These are phyloP conservation scores for Nasua narica DNA, from an alignment of 2,797 vertebrate species.

Conservation along the genomic window DNA sequence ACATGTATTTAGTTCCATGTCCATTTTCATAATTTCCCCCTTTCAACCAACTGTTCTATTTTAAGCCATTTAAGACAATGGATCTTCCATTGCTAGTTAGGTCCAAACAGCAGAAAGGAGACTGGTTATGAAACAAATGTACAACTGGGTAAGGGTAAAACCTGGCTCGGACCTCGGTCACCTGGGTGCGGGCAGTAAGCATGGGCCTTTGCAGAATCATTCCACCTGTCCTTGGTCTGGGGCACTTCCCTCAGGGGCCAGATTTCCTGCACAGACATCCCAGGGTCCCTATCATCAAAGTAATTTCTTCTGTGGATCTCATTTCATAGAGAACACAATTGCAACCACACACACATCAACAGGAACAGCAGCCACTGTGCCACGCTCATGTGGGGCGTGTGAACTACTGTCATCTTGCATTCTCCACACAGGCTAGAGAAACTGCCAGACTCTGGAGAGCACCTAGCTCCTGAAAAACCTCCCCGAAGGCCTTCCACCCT, in stretches of 20 bases:
- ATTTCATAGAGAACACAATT: background rate
- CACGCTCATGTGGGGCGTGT: rapidly evolving
- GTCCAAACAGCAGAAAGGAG: background rate
- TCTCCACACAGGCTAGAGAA: background rate
- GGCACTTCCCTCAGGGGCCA: too few species aligned
- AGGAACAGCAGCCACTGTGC: rapidly evolving
- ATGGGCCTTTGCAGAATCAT: background rate
- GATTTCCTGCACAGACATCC: too few species aligned
- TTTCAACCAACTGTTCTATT: background rate
- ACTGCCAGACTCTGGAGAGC: background rate
- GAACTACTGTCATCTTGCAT: background rate
- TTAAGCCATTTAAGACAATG: background rate
- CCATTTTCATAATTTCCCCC: background rate
- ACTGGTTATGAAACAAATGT: background rate
- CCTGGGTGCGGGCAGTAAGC: background rate
- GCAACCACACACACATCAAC: background rate
- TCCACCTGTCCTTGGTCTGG: background rate
- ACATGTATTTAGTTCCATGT: background rate
- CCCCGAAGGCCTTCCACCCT: background rate
- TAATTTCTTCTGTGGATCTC: background rate
- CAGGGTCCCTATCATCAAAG: background rate
- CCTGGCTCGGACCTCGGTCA: too few species aligned
- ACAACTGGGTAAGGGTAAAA: background rate
- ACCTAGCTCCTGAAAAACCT: background rate
- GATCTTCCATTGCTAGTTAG: background rate